These are phyloP conservation scores for Macrophya alboannulata DNA, from an alignment of 2,888 invertebrate genomes.

Conservation along the genomic window DNA sequence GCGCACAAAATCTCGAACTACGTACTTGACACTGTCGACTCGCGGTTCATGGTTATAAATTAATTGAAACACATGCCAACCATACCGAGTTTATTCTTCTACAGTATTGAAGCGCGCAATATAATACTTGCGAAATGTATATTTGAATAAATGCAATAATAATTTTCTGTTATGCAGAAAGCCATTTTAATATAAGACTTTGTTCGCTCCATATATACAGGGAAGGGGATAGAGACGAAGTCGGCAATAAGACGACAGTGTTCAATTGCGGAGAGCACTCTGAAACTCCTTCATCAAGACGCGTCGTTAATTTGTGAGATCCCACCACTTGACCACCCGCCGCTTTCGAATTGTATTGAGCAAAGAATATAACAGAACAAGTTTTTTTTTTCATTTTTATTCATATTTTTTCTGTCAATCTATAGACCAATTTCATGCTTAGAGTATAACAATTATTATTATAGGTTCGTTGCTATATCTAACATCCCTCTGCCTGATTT, in stretches of 20 bases:
- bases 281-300: background rate
- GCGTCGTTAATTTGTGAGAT: background rate
- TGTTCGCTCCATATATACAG: background rate
- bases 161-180: background rate
- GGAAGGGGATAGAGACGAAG: background rate
- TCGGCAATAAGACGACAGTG: background rate
- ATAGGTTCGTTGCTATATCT: no score
- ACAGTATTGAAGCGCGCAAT: background rate
- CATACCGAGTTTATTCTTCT: conserved; percentile 21
- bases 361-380: background rate
- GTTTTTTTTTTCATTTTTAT: no score
- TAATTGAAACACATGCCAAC: conserved; percentile 14
- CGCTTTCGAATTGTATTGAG: background rate
- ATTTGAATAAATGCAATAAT: background rate
- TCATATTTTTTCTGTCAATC: no score
- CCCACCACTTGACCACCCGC: background rate
- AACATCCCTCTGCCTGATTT: no score
- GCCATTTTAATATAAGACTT: background rate
- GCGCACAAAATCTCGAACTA: conserved; percentile 30
- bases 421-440: no score
- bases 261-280: background rate
- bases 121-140: background rate
- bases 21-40: conserved; percentile 26
- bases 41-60: conserved; percentile 18
- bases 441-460: no score